These are phyloP conservation scores for Lasiurus cinereus DNA, from an alignment of 2,113 vertebrate species.

Conservation along the genomic window DNA sequence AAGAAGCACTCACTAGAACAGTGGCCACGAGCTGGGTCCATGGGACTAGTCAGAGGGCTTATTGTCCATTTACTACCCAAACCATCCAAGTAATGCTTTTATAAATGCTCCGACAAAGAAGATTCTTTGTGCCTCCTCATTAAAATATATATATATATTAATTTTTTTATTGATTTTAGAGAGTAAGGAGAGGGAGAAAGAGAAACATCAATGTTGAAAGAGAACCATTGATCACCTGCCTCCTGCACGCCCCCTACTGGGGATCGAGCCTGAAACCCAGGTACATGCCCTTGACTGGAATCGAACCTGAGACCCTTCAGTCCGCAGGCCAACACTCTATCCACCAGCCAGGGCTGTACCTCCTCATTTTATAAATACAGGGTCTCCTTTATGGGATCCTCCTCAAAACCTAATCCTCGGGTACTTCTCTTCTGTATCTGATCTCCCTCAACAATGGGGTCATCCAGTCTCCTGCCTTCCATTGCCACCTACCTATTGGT, in stretches of 20 bases:
- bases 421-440: not conserved
- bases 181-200: no score
- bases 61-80: rapidly evolving
- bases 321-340: no score
- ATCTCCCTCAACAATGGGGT: not conserved
- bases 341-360: no score
- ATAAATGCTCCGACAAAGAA: not conserved
- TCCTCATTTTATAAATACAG: not conserved
- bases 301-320: no score
- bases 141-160: no score
- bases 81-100: not conserved
- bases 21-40: not conserved
- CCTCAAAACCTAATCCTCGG: not conserved
- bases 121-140: not conserved
- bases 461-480: not conserved
- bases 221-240: no score
- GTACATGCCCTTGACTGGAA: no score
- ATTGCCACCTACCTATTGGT: not conserved
- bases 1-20: not conserved
- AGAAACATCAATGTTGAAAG: no score
- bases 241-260: no score
- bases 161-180: no score
- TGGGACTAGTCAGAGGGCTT: not conserved
- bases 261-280: no score
- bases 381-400: not conserved